These are phyloP conservation scores for Phodopus roborovskii DNA, from an alignment of 2,113 vertebrate species.

Conservation along the genomic window DNA sequence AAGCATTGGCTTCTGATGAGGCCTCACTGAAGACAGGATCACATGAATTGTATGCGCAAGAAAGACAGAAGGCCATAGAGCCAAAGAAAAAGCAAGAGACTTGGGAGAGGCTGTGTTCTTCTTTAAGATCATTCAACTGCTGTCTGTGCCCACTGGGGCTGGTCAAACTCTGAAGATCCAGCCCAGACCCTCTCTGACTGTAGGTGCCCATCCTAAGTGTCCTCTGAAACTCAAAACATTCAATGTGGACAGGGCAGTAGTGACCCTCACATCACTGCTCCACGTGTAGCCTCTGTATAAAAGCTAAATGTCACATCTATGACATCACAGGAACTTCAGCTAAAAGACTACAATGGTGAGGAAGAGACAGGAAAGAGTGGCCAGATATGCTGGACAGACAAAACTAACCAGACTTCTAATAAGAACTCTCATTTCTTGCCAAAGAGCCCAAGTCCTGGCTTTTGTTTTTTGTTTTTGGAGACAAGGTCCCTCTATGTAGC, in stretches of 20 bases:
- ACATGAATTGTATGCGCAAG: neutral
- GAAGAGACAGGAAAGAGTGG: neutral
- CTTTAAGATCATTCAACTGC: neutral
- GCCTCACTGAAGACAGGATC: neutral
- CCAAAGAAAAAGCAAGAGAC: neutral
- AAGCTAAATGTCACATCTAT: neutral
- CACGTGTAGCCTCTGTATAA: neutral
- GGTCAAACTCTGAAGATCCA: neutral
- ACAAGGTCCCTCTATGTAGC: neutral
- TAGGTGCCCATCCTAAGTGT: neutral
- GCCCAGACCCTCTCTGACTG: neutral
- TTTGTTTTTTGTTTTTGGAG: neutral
- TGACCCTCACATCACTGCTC: neutral
- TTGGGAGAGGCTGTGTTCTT: neutral
- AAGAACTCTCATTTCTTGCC: neutral
- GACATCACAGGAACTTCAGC: neutral
- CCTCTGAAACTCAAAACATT: neutral
- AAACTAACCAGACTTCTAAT: neutral
- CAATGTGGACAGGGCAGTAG: neutral
- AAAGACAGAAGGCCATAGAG: neutral
- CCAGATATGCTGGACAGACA: neutral
- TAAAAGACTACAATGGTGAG: neutral
- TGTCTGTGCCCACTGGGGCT: neutral
- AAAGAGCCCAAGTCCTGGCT: neutral
- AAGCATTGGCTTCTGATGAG: neutral